Percentiles rank a stretch among this genome's conserved stretches.
These are phyloP conservation scores for Theocolax elegans DNA, from an alignment of 1,140 invertebrate species.

Conservation along the genomic window DNA sequence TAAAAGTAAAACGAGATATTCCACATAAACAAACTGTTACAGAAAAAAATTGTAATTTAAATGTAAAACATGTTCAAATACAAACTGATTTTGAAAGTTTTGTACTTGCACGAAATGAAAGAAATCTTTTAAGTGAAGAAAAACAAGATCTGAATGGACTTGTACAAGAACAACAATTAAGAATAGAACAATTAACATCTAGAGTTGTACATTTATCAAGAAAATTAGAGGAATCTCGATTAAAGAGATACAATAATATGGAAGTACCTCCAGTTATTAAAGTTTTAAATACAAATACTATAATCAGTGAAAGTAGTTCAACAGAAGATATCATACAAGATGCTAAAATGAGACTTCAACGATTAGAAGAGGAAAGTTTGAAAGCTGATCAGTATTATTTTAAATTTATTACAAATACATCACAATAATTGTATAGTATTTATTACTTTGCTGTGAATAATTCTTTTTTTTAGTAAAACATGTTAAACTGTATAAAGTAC, in stretches of 20 bases:
- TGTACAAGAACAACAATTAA: constrained; percentile 57
- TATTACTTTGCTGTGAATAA: constrained; percentile 26
- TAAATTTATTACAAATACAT: constrained; percentile 56
- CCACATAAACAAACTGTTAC: too few species aligned
- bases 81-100: constrained; percentile 57
- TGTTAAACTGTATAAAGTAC: constrained; percentile 13
- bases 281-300: constrained; percentile 47
- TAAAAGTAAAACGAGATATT: constrained; percentile 51
- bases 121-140: constrained; percentile 50
- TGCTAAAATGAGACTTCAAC: constrained; percentile 59
- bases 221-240: constrained; percentile 58
- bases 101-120: constrained; percentile 40
- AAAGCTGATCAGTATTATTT: constrained; percentile 61
- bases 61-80: constrained; percentile 47
- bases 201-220: constrained; percentile 54
- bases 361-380: constrained; percentile 61
- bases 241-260: constrained; percentile 34
- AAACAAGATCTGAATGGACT: constrained; percentile 57
- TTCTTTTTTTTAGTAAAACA: constrained; percentile 24
- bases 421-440: constrained; percentile 42
- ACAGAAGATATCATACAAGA: constrained; percentile 65
- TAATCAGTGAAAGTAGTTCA: constrained; percentile 63
- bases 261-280: constrained; percentile 45
- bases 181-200: constrained; percentile 60
- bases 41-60: constrained; percentile 17